Evolutionary conservation across 2,797 vertebrate genomes (phyloP).

Genomic region (Threskiornis aethiopicus): DNA sequence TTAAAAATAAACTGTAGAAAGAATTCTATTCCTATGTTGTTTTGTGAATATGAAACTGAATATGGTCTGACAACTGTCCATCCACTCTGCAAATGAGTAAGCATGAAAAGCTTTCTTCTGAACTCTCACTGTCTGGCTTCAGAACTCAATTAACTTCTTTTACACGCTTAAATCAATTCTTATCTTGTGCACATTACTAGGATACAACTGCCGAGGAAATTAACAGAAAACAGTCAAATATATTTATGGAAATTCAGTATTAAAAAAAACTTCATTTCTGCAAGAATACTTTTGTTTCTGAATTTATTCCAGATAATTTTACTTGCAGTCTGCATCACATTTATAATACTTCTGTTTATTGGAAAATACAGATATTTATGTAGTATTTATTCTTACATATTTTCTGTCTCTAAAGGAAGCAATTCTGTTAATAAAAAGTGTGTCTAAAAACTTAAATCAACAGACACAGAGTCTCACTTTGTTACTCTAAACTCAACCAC

Average conservation of each 20-base stretch:
- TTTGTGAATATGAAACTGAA: neutral
- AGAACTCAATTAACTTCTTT: neutral
- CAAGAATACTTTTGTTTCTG: neutral
- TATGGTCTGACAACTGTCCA: neutral
- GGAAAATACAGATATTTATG: neutral
- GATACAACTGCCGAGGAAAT: neutral
- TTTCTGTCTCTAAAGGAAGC: slow-evolving; percentile 7
- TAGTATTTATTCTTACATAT: neutral
- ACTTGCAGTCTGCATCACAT: neutral
- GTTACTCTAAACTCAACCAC: slow-evolving; percentile 73
- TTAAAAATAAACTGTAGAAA: neutral
- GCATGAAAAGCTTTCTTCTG: neutral
- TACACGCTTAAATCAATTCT: neutral
- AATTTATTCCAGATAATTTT: neutral
- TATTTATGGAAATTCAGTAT: neutral
- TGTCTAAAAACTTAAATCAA: slow-evolving; percentile 59
- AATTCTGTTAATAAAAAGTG: neutral
- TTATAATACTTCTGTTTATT: neutral
- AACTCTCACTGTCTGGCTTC: neutral
- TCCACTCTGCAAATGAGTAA: neutral
- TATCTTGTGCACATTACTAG: neutral
- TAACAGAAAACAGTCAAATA: neutral
- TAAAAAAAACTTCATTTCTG: neutral
- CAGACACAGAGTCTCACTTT: slow-evolving; percentile 52
- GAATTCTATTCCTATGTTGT: neutral